phyloP scores from a whole-genome alignment of 1,140 invertebrate species.

The Spodoptera litura region DNA sequence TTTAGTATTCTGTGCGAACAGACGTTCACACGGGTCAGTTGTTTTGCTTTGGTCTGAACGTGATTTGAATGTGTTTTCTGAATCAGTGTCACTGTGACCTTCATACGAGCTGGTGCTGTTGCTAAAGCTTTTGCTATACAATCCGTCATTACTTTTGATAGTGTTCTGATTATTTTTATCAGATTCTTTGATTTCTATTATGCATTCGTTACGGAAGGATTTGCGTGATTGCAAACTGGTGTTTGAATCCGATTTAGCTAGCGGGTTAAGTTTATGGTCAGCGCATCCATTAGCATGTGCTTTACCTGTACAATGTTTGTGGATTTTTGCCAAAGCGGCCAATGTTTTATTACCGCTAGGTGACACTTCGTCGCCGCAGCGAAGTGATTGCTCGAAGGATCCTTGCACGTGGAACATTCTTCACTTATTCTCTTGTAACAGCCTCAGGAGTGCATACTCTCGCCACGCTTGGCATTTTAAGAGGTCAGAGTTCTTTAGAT shows the following conservation, averaged over 20 bases:
- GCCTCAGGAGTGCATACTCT: constrained; percentile 55
- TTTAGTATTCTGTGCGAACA: constrained; percentile 86
- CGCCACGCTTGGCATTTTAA: constrained; percentile 70
- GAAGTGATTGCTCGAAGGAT: constrained; percentile 89
- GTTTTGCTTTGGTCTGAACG: constrained; percentile 64
- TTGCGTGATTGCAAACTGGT: constrained; percentile 80
- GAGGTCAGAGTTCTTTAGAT: constrained; percentile 68
- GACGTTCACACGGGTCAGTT: constrained; percentile 76
- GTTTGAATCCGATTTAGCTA: constrained; percentile 81
- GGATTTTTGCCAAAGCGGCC: constrained; percentile 87
- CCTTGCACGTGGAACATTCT: constrained; percentile 88
- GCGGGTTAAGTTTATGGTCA: constrained; percentile 73
- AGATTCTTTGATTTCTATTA: constrained; percentile 83
- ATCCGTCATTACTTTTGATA: constrained; percentile 67
- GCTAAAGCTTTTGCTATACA: constrained; percentile 80
- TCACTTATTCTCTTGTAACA: constrained; percentile 55
- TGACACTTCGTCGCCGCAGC: constrained; percentile 85
- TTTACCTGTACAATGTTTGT: constrained; percentile 90
- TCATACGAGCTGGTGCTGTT: constrained; percentile 87
- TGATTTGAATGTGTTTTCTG: constrained; percentile 76
- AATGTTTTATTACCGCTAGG: constrained; percentile 86
- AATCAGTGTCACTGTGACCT: constrained; percentile 87
- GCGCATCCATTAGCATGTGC: constrained; percentile 89
- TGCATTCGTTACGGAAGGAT: constrained; percentile 77
- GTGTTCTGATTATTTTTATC: constrained; percentile 63